Evolutionary conservation across 1,140 invertebrate species (phyloP), one percentile per base, ranked within the genome.

Genomic region (Eupeodes corollae): DNA sequence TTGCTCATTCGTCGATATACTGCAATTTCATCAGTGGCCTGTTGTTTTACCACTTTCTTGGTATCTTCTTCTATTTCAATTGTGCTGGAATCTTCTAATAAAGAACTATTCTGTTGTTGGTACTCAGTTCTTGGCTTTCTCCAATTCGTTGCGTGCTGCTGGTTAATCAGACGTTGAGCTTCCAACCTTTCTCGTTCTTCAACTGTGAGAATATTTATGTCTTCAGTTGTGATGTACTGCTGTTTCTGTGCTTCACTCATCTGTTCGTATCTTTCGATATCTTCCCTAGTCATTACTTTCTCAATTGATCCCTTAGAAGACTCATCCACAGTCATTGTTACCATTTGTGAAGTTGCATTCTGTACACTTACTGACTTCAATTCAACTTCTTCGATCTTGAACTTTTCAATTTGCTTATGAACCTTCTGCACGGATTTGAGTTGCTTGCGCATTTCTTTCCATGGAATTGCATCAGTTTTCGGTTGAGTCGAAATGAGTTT

Each of bases 391-490:
- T 67, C 58, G 9, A 67, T 55, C 51, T 66, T 67, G 34, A 67
- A 65, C 30, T 67, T 67, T 15, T 70, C 61, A 6, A 67, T 66
- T 43, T 61, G 52, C 34, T 67, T 62, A 18, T 68, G 59, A 5
- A 63, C 59, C 21, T 53, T 51, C 38, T 67, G 53, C 10, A 67
- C 64, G 21, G 62, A 63, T 54, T 67, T 67, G 1, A 67, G 44
- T 34, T 67, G 61, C 35, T 67, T 57, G 1, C 61, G 61, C 64
- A 67, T 67, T 45, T 63, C 62, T 46, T 65, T 63, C 64, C 64
- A 67, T 6, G 64, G 64, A 21, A 67, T 63, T 2, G 55, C 47
- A 41, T 62, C 60, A 26, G 58, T 61, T 32, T 63, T 66, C 19
- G 58, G 59, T 40, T 63, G 57, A 37, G 59, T 26, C 26, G 34